phyloP scores from a whole-genome alignment of 2,113 vertebrate species.

The Camelus dromedarius region DNA sequence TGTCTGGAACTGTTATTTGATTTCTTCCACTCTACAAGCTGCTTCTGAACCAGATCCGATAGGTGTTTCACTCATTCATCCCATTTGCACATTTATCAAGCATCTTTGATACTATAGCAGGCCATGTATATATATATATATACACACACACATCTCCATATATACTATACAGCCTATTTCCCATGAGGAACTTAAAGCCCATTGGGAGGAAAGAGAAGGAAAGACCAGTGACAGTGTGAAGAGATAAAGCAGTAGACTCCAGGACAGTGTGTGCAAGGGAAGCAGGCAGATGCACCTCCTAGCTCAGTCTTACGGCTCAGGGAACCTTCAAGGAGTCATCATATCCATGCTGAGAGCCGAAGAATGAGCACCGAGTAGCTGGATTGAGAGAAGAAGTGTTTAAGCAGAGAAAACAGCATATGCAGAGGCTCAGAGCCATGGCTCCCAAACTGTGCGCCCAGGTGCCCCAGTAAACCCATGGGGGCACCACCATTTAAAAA shows the following conservation, averaged over 20 bases:
- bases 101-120: background rate
- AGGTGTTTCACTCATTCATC: background rate
- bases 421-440: background rate
- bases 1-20: background rate
- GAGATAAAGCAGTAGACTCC: background rate
- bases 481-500: accelerated
- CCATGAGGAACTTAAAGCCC: background rate
- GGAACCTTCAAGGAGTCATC: background rate
- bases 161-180: background rate
- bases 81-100: background rate
- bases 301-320: background rate
- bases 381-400: background rate
- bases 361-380: no score
- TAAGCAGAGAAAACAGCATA: background rate
- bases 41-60: background rate
- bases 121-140: no score
- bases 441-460: background rate
- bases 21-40: background rate
- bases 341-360: accelerated
- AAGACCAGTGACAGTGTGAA: background rate
- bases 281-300: accelerated
- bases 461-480: background rate
- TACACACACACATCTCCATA: no score
- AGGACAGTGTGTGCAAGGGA: no score
- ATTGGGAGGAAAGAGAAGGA: background rate